A percentile compares a stretch with the other conserved stretches of the same genome.
Conservation (phyloP, 2,888 invertebrate genomes). For the Dolichopus griseipennis region DNA sequence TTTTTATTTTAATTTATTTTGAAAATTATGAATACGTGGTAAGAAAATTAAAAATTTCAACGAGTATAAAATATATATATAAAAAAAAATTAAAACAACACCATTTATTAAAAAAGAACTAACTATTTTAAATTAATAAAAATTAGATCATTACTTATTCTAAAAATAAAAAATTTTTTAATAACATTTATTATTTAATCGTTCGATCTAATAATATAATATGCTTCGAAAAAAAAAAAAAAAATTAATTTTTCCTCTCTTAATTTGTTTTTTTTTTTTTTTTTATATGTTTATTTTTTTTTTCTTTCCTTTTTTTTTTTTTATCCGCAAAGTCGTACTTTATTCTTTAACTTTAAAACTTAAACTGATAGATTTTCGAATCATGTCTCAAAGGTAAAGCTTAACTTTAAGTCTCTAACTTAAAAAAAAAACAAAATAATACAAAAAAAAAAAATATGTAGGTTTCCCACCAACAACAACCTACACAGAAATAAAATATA, state of each 20-base stretch:
- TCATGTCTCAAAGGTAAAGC: not conserved
- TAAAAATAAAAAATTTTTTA: not conserved
- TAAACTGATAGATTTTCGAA: not conserved
- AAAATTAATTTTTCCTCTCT: no score
- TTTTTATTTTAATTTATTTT: not conserved
- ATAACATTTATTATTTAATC: not conserved
- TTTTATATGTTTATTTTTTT: not conserved
- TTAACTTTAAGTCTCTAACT: constrained; percentile 6
- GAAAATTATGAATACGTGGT: not conserved
- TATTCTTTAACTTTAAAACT: not conserved
- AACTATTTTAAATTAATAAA: not conserved
- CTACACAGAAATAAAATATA: not conserved
- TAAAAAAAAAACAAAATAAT: not conserved
- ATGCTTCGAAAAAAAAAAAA: not conserved
- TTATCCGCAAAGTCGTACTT: constrained; percentile 4
- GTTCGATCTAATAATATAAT: not conserved
- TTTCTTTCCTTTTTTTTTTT: not conserved
- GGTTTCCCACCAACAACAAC: not conserved
- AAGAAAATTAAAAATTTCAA: not conserved
- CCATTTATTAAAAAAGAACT: not conserved
- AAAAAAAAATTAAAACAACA: not conserved
- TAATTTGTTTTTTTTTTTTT: no score
- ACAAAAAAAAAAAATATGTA: not conserved
- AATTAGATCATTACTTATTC: not conserved
- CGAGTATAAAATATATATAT: not conserved